Percentiles rank a stretch among this genome's conserved stretches.
phyloP scores from a whole-genome alignment of 53 echinoderm and acorn worm genomes.

The Pentamera pediparva region DNA sequence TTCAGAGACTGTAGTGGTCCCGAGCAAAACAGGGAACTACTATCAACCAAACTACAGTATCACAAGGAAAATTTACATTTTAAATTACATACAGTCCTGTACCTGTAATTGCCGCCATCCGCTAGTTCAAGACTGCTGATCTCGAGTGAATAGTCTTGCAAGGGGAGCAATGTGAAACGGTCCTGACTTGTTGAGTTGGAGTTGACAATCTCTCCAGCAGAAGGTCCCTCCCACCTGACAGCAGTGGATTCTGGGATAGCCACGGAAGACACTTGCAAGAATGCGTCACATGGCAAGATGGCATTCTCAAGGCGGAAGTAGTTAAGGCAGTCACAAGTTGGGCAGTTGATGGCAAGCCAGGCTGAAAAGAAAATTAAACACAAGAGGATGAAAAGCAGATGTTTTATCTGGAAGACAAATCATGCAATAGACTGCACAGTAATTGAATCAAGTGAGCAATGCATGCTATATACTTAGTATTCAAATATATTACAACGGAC shows the following conservation, averaged over 20 bases:
- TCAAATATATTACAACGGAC: too few relatives aligned
- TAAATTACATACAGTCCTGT: too few relatives aligned
- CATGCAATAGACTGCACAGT: too few relatives aligned
- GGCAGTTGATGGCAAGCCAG: background rate
- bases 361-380: background rate
- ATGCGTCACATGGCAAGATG: conserved; percentile 12
- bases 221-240: background rate
- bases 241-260: conserved; percentile 1
- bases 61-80: background rate
- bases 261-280: background rate
- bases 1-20: too few relatives aligned
- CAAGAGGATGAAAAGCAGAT: background rate
- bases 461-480: too few relatives aligned
- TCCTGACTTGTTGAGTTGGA: background rate
- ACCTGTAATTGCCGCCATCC: conserved; percentile 1
- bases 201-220: background rate
- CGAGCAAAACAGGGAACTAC: too few relatives aligned
- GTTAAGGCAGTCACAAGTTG: background rate
- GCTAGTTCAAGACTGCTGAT: background rate
- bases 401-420: too few relatives aligned
- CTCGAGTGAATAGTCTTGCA: background rate
- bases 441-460: too few relatives aligned
- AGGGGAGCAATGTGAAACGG: background rate
- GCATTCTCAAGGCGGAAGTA: conserved; percentile 15
- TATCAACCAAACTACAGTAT: background rate